phyloP scores from a whole-genome alignment of 2,888 invertebrate genomes.

The Melieria picta region DNA sequence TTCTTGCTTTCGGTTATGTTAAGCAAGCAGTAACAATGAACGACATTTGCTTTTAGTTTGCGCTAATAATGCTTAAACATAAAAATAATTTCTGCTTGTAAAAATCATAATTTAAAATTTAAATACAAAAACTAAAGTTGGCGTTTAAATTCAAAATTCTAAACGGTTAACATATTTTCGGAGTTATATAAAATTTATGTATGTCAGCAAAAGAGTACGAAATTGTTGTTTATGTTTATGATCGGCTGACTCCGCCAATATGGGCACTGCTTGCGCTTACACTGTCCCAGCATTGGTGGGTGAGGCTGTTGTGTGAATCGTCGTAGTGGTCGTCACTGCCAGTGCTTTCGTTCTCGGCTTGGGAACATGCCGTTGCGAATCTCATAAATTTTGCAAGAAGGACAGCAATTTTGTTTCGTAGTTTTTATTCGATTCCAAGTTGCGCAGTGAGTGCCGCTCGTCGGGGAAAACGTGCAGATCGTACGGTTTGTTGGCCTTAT shows the following conservation, averaged over 20 bases:
- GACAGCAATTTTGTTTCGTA: constrained; percentile 94
- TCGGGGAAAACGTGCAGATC: constrained; percentile 94
- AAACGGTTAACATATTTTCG: constrained; percentile 22
- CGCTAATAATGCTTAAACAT: background rate
- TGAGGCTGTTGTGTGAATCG: background rate
- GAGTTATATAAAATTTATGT: constrained; percentile 7
- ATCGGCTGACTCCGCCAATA: constrained; percentile 9
- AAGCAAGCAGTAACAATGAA: background rate
- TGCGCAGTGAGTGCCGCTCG: constrained; percentile 94
- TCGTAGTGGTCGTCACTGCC: constrained; percentile 12
- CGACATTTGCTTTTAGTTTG: background rate
- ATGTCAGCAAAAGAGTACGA: too few relatives aligned
- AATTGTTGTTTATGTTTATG: background rate
- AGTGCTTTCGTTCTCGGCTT: constrained; percentile 3
- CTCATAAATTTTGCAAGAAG: constrained; percentile 85
- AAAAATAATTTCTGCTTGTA: constrained; percentile 10
- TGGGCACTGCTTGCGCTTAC: constrained; percentile 7
- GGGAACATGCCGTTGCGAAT: constrained; percentile 32
- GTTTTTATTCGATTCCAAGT: constrained; percentile 93
- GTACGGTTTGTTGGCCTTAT: constrained; percentile 96
- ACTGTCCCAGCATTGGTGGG: too few relatives aligned
- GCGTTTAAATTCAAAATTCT: constrained; percentile 22
- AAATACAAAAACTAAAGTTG: constrained; percentile 19
- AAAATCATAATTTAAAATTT: constrained; percentile 13
- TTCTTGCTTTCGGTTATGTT: constrained; percentile 1